A percentile compares a stretch with the other conserved stretches of the same genome.
phyloP scores from a whole-genome alignment of 2,797 vertebrate species.

The Hydrophis major region DNA sequence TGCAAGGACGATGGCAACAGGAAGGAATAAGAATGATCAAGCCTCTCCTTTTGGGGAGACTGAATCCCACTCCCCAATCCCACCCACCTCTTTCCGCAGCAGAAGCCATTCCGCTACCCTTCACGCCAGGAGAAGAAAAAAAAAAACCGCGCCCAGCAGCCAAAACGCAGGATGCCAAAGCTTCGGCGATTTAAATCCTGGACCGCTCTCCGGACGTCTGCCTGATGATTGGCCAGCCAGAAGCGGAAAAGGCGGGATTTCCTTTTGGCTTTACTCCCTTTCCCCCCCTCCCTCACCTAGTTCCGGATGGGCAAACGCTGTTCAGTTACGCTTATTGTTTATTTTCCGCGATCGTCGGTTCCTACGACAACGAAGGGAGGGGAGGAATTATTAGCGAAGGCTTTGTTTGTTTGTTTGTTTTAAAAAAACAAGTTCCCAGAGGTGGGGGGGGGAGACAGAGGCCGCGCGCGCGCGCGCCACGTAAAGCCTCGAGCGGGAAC shows the following conservation, averaged over 20 bases:
- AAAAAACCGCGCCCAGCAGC: neutral
- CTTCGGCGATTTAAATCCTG: slow-evolving; percentile 20
- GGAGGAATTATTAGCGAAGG: accelerated
- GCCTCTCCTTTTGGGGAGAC: neutral
- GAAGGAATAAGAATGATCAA: neutral
- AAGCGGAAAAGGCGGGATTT: slow-evolving; percentile 32
- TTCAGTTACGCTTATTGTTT: neutral
- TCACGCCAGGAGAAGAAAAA: neutral
- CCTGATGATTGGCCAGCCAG: neutral
- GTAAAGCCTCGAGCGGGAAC: neutral
- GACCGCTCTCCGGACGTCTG: neutral
- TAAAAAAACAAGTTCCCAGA: neutral
- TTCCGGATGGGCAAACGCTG: neutral
- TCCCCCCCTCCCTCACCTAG: no score
- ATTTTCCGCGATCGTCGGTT: neutral
- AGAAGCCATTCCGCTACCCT: slow-evolving; percentile 29
- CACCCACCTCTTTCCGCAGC: slow-evolving; percentile 43
- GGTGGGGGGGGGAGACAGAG: accelerated
- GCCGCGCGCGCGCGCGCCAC: neutral
- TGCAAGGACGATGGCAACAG: neutral
- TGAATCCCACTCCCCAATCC: neutral
- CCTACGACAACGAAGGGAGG: neutral
- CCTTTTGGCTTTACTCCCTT: neutral
- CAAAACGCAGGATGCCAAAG: accelerated
- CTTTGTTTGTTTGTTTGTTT: no score